Evolutionary conservation across 2,113 vertebrate genomes (phyloP).

Genomic region (Mus spicilegus): DNA sequence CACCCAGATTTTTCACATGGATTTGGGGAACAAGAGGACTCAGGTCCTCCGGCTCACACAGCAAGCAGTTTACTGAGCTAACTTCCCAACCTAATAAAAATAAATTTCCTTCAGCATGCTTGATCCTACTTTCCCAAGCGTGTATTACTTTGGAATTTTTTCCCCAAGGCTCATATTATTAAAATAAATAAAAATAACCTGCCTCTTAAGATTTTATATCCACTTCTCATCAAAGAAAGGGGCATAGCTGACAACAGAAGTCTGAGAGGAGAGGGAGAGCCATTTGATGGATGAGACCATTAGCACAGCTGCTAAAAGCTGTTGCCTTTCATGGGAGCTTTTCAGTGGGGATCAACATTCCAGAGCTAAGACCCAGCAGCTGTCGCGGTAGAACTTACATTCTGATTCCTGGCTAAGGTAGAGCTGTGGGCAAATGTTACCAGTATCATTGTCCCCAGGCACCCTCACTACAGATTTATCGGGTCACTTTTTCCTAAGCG

Average conservation of each 20-base stretch:
- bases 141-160: background rate
- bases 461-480: background rate
- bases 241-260: background rate
- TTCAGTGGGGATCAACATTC: slow-evolving; percentile 72
- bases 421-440: slow-evolving; percentile 3
- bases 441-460: slow-evolving; percentile 53
- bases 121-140: background rate
- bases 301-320: slow-evolving; percentile 64
- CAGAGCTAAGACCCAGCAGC: slow-evolving; percentile 65
- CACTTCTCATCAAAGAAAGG: slow-evolving; percentile 54
- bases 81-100: background rate
- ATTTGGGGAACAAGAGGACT: background rate
- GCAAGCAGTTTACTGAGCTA: background rate
- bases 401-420: slow-evolving; percentile 51
- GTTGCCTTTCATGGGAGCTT: slow-evolving; percentile 42
- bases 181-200: slow-evolving; percentile 21
- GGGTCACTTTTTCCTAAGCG: slow-evolving; percentile 59
- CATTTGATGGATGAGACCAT: slow-evolving; percentile 40
- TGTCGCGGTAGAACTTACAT: slow-evolving; percentile 55
- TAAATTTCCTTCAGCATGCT: background rate
- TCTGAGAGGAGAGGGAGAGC: background rate
- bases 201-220: slow-evolving; percentile 45
- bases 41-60: background rate
- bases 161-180: background rate
- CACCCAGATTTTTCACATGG: background rate